phyloP scores from a whole-genome alignment of 2,113 vertebrate genomes.

The Tragelaphus scriptus region DNA sequence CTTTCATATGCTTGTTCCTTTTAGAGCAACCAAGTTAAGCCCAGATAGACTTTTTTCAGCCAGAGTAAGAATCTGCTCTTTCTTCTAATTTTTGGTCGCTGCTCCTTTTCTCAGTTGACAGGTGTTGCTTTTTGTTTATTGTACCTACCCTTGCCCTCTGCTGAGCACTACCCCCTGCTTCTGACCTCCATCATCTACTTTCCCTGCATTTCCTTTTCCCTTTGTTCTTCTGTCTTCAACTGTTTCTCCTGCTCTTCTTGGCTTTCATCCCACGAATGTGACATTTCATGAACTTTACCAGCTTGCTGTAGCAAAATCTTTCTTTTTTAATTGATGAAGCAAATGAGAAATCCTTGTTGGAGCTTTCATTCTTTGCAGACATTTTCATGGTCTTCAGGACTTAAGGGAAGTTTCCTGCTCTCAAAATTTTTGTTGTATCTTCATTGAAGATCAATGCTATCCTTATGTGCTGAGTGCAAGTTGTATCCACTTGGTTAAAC shows the following conservation, averaged over 20 bases:
- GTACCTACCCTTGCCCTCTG: neutral
- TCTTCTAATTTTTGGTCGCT: neutral
- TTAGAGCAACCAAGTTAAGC: neutral
- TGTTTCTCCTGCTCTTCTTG: neutral
- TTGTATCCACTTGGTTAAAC: neutral
- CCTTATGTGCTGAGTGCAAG: neutral
- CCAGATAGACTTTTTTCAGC: neutral
- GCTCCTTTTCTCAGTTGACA: neutral
- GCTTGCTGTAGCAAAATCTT: neutral
- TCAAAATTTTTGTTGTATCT: neutral
- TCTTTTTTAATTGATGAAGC: neutral
- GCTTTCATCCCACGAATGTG: neutral
- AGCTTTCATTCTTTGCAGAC: neutral
- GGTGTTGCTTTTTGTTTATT: neutral
- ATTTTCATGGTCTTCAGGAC: neutral
- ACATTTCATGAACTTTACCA: neutral
- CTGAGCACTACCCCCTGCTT: neutral
- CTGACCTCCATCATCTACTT: neutral
- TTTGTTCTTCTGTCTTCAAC: neutral
- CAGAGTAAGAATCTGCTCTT: neutral
- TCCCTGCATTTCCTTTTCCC: neutral
- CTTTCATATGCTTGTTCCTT: neutral
- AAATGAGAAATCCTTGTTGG: neutral
- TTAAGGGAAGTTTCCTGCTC: neutral
- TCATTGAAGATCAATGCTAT: neutral